Conservation (phyloP, 2,797 vertebrate genomes). For the Poecile montanus region DNA sequence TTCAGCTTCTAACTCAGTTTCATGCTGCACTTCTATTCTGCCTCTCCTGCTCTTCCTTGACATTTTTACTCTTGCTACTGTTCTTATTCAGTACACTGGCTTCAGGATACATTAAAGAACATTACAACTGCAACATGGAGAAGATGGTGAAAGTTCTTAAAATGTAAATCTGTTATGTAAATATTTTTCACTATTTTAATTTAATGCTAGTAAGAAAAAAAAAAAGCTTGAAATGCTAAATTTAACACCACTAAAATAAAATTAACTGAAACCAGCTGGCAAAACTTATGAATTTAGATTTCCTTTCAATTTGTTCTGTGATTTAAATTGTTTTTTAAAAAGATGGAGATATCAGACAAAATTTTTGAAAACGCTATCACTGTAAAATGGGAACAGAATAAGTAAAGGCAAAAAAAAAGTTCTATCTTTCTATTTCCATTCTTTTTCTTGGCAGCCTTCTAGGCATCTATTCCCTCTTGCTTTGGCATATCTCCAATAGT, state of each 20-base stretch:
- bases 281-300: slow-evolving; percentile 12
- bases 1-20: background rate
- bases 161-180: background rate
- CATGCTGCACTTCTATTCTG: background rate
- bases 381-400: background rate
- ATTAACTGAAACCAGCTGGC: slow-evolving; percentile 4
- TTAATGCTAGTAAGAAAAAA: background rate
- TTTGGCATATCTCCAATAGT: slow-evolving; percentile 31
- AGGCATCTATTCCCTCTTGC: slow-evolving; percentile 26
- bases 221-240: background rate
- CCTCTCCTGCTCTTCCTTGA: background rate
- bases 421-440: background rate
- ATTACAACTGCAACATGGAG: background rate
- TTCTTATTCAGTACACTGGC: background rate
- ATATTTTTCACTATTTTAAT: background rate
- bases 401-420: background rate
- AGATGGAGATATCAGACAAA: slow-evolving; percentile 39
- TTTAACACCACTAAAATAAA: slow-evolving; percentile 12
- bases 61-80: background rate
- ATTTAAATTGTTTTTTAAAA: background rate
- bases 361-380: background rate
- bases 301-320: slow-evolving; percentile 7
- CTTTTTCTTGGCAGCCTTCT: slow-evolving; percentile 6
- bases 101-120: background rate
- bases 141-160: background rate